Evolutionary conservation across 2,888 invertebrate species (phyloP).

Genomic region (Leucozona laternaria): DNA sequence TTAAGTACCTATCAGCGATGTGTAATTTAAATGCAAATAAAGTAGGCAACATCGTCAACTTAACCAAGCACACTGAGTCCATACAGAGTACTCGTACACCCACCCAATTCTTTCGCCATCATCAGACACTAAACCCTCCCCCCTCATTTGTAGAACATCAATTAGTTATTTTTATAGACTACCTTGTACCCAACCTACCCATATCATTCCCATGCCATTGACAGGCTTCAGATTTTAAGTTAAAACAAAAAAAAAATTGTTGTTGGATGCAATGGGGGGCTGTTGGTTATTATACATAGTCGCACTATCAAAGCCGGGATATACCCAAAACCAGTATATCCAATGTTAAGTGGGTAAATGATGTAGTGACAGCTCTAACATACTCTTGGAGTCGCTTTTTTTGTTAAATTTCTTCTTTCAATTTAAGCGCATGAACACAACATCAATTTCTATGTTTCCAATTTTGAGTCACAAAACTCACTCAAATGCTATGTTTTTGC

Average conservation of each 20-base stretch:
- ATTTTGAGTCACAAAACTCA: constrained; percentile 35
- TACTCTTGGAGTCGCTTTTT: constrained; percentile 19
- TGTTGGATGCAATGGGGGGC: background rate
- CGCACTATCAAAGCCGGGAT: constrained; percentile 6
- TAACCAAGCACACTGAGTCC: background rate
- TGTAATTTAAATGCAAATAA: constrained; percentile 35
- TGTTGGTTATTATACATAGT: background rate
- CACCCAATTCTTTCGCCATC: constrained; percentile 5
- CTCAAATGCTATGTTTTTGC: constrained; percentile 56
- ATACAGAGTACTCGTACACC: background rate
- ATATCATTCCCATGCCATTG: background rate
- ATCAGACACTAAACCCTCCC: background rate
- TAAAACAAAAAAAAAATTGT: background rate
- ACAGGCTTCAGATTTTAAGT: constrained; percentile 25
- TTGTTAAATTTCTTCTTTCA: background rate
- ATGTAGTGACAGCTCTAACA: constrained; percentile 41
- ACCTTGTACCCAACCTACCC: constrained; percentile 6
- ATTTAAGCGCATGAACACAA: constrained; percentile 63
- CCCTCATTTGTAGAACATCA: constrained; percentile 22
- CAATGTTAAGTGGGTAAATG: constrained; percentile 19
- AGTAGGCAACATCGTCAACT: constrained; percentile 27
- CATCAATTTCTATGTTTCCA: constrained; percentile 50
- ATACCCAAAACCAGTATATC: constrained; percentile 20
- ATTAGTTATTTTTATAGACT: constrained; percentile 29
- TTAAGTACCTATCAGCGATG: constrained; percentile 16